phyloP scores from a whole-genome alignment of 2,888 invertebrate species.

The Tuberolachnus salignus region DNA sequence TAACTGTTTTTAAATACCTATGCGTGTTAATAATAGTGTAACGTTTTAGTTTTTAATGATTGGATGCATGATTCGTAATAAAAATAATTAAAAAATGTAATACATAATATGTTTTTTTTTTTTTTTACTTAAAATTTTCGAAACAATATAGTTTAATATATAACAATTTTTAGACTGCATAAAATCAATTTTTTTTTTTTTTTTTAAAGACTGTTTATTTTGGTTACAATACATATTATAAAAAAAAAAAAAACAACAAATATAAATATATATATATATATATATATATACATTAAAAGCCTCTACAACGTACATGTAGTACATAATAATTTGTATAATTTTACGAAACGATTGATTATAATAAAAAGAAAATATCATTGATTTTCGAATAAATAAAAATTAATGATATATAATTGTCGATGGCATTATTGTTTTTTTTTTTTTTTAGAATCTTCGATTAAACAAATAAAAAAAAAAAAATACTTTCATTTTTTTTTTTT shows the following conservation, averaged over 20 bases:
- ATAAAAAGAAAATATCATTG: conserved; percentile 9
- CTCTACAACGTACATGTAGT: conserved; percentile 6
- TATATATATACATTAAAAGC: no score
- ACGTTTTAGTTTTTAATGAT: no score
- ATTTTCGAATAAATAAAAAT: conserved; percentile 11
- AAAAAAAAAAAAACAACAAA: not conserved
- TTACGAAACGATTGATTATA: conserved; percentile 9
- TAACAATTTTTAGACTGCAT: no score
- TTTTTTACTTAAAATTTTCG: not conserved
- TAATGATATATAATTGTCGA: conserved; percentile 24
- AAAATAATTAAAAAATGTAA: not conserved
- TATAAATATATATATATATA: no score
- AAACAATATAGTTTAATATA: no score
- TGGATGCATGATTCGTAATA: not conserved
- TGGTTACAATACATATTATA: no score
- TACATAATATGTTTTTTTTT: not conserved
- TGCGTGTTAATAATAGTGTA: no score
- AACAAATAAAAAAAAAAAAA: not conserved
- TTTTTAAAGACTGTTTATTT: no score
- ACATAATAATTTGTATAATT: conserved; percentile 22
- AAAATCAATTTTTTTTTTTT: no score
- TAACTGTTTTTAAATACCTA: no score
- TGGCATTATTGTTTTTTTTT: no score
- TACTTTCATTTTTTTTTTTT: not conserved
- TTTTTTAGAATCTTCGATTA: not conserved